Evolutionary conservation across 35 echinoderm and acorn worm species (phyloP), one percentile per base, ranked within the genome.

Genomic region (Strongylocentrotus purpuratus): DNA sequence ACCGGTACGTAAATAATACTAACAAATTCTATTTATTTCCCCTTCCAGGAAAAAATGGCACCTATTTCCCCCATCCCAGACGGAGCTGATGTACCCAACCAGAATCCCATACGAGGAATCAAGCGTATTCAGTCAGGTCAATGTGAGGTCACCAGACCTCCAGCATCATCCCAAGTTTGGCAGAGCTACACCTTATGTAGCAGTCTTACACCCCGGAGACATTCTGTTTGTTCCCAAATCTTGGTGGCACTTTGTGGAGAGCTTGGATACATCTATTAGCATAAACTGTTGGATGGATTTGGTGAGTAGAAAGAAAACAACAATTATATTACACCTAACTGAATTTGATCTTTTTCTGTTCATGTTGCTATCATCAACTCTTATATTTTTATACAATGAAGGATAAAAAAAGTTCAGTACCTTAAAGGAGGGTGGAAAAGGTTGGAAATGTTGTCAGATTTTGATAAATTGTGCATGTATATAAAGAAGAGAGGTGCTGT

Each of bases 211-310:
- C 46, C 96, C 98, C 6, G 98, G 97, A 17, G 98, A 99, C 87
- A 85, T 98, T 9, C 93, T 99, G 92, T 97, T 97, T 93, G 98
- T 99, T 11, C 98, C 97, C 6, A 94, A 94, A 33, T 88, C 96
- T 33, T 99, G 98, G 98, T 99, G 98, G 98, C 98, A 99, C 95
- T 99, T 91, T 95, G 98, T 99, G 58, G 98, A 99, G 61, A 96
- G 90, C 25, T 20, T 97, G 45, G 97, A 97, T 32, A 95, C 94
- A 31, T 95, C 95, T 25, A 95, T 99, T 45, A 99, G 98, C 95
- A 92, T 98, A 22, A 99, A 99, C 85, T 95, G 94, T 12, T 99
- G 98, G 98, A 95, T 99, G 13, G 97, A 99, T 50, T 86, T 99
- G 88, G 98, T 99, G 95, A 97, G 96, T 94, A 94, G 9, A 48